Base-by-base conservation (phyloP, 2,888 invertebrate genomes). In the Torymus aiolomorphi region DNA sequence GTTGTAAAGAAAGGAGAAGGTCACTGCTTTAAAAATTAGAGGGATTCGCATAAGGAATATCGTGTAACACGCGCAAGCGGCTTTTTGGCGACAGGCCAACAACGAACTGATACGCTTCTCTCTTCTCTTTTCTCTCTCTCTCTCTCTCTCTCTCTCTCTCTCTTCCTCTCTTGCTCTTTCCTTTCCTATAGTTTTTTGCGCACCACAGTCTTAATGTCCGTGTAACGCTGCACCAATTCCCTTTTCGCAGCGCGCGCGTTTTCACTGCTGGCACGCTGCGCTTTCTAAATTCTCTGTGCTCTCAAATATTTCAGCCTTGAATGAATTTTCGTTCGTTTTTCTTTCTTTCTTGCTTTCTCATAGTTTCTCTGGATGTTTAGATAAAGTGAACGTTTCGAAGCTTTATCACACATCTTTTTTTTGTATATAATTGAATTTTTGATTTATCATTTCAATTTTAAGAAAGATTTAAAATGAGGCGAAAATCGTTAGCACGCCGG, bases 21-120 rank as follows among this genome's bases (percentile, higher is more conserved):
- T 66, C 66, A 49, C 69, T 49, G 59, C 65, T 56, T 31, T 49
- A 59, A 51, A 62, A 80, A 80, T 80, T 80, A 76, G 62, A 73
- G 73, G 61, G 72, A 80, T 76, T 76, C 76, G 54, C 72, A 69
- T 61, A 57, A 42, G 63, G 69, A 63, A 31, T 66, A 67, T 78
- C 70, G 70, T 57, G 24, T 57, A 63, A 54, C 62, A 61, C 52
- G 67, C 49, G 42, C 54, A 65, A 59, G 20, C 71, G 42, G 67
- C 69, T 69, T 57, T 72, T 67, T 80, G 76, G 78, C 66, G 51
- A 24, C 10, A 16, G 20, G 56, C 79, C 79, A 79, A 18, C 52
- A 12, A 2, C 49, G 62, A 74, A 74, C 75, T 61, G 66, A 75
- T 75, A 65, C 31, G 31, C 31, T 31, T 31, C 63, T 31, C 62